phyloP scores from a whole-genome alignment of 1,140 invertebrate genomes.

The Microplitis demolitor region DNA sequence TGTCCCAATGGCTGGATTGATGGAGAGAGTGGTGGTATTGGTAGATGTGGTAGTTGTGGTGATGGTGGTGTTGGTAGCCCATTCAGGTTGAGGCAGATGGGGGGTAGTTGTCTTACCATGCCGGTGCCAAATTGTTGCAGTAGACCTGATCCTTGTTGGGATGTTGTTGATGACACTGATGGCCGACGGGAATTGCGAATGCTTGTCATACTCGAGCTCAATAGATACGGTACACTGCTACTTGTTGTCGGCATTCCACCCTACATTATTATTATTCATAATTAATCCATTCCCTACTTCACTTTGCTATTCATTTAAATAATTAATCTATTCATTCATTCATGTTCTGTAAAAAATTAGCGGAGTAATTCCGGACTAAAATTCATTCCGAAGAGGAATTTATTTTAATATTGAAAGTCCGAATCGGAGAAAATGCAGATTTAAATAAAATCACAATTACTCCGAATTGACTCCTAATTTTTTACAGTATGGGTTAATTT shows the following conservation, averaged over 20 bases:
- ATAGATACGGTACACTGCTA: conserved; percentile 82
- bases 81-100: conserved; percentile 69
- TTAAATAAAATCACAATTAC: no score
- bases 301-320: no score
- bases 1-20: conserved; percentile 69
- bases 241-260: conserved; percentile 87
- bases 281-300: no score
- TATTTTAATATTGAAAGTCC: no score
- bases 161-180: conserved; percentile 61
- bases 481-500: no score
- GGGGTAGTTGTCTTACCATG: conserved; percentile 82
- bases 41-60: conserved; percentile 31
- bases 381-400: no score
- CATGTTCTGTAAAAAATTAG: no score
- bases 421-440: no score
- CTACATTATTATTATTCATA: conserved; percentile 55
- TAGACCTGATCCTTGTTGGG: conserved; percentile 73
- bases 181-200: conserved; percentile 76
- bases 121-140: conserved; percentile 83
- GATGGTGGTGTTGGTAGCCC: conserved; percentile 55
- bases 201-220: conserved; percentile 82
- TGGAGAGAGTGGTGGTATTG: conserved; percentile 60
- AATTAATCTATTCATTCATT: no score
- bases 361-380: no score
- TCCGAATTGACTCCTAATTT: no score